phyloP scores from a whole-genome alignment of 2,888 invertebrate species.

The Drosophila hamatofila region DNA sequence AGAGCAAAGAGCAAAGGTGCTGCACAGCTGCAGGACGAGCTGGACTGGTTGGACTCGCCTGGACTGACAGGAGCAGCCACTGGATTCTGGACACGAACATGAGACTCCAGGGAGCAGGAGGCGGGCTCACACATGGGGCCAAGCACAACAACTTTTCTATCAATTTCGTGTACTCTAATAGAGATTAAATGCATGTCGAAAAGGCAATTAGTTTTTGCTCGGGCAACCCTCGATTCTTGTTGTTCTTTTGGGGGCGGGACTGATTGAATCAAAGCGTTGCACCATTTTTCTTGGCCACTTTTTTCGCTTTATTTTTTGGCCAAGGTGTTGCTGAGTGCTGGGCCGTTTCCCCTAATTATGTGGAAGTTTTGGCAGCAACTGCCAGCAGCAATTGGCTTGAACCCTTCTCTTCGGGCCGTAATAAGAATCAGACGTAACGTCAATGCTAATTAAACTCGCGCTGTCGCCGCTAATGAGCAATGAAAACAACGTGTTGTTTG shows the following conservation, averaged over 20 bases:
- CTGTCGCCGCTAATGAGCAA: conserved; percentile 83
- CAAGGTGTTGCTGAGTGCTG: conserved; percentile 61
- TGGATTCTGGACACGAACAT: conserved; percentile 18
- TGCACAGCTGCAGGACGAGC: conserved; percentile 14
- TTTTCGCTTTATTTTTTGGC: conserved; percentile 23
- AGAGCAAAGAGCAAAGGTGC: conserved; percentile 62
- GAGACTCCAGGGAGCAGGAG: conserved; percentile 49
- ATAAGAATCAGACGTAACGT: conserved; percentile 66
- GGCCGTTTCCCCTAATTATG: conserved; percentile 38
- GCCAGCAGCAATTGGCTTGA: conserved; percentile 66
- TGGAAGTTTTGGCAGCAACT: conserved; percentile 47
- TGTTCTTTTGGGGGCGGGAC: conserved; percentile 7
- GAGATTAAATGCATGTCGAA: conserved; percentile 85
- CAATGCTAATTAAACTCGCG: conserved; percentile 81
- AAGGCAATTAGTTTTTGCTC: conserved; percentile 83
- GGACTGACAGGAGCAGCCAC: conserved; percentile 7
- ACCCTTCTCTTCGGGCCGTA: conserved; percentile 57
- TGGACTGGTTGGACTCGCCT: conserved; percentile 2
- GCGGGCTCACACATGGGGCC: conserved; percentile 53
- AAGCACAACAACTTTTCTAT: conserved; percentile 64
- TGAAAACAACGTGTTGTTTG: conserved; percentile 84
- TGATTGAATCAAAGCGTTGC: conserved; percentile 77
- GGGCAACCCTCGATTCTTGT: conserved; percentile 38
- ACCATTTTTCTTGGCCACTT: conserved; percentile 54
- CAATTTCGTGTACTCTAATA: conserved; percentile 77